Evolutionary conservation across 1,140 invertebrate genomes (phyloP), one percentile per base, ranked within the genome.

Genomic region (Hesperophylax magnus): DNA sequence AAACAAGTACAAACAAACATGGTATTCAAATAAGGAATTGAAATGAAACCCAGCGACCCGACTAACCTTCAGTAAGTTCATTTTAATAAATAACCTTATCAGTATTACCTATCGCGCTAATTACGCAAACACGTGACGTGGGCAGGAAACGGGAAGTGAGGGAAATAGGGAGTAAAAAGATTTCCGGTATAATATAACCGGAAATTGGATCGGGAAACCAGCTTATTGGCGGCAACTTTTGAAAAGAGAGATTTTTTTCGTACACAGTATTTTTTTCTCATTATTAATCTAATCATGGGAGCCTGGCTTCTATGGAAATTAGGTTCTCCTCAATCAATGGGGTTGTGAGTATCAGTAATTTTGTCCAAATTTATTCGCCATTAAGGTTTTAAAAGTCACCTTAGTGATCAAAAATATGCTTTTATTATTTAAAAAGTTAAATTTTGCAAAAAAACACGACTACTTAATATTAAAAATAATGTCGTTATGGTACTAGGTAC

Each of bases 51-150:
- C 52, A 4, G 18, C 27, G 52, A 75, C 52, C 53, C n/a, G 18
- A 22, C 0, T 27, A 56, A 54, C 71, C 71, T 75, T 58, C n/a
- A 56, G 24, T 54, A 53, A 58, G 22, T 75, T 54, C 18, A 75
- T 75, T 75, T 75, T 75, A 20, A 75, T 75, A 75, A 75, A 75
- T 75, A 56, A 53, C 53, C 52, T 58, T 56, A 75, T 75, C 71
- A 34, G 24, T 24, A 72, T 18, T 75, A 75, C 71, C 71, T 75
- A 56, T 58, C 71, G 24, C 71, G 56, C 71, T 75, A 75, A 75
- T 75, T 75, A 75, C 71, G n/a, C 71, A 27, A 53, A 56, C 71
- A 75, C 71, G 71, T 75, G 71, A 75, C 71, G 6, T 39, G 52
- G 14, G 14, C 52, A 53, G 71, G 71, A 75, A 22, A 27, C 53